These are phyloP conservation scores for Dermolepida albohirtum DNA, from an alignment of 2,888 invertebrate species.

Conservation along the genomic window DNA sequence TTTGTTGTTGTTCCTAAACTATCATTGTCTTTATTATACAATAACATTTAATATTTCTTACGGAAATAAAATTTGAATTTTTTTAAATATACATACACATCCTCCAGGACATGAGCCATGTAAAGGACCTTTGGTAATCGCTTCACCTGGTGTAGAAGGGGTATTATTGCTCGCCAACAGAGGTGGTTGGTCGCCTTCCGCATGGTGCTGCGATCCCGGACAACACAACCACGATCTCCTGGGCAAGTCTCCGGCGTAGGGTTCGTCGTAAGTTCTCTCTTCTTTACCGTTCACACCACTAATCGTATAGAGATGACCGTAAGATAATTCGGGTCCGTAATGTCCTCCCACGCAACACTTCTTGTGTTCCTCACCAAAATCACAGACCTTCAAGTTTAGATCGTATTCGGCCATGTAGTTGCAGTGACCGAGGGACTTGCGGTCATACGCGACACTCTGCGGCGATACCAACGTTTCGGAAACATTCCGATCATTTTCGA, in stretches of 20 bases:
- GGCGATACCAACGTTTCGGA: conserved; percentile 53
- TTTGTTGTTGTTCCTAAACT: no score
- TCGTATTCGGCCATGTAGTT: conserved; percentile 54
- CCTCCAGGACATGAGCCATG: conserved; percentile 56
- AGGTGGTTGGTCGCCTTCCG: conserved; percentile 60
- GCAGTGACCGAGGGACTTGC: conserved; percentile 53
- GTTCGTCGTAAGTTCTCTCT: conserved; percentile 65
- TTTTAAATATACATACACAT: conserved; percentile 57
- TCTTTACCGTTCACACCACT: conserved; percentile 63
- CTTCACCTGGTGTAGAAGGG: conserved; percentile 54
- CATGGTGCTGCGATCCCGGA: conserved; percentile 62
- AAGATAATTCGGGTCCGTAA: conserved; percentile 57
- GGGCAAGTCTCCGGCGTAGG: conserved; percentile 62
- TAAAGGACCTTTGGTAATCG: conserved; percentile 57
- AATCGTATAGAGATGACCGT: conserved; percentile 66
- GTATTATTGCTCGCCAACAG: conserved; percentile 56
- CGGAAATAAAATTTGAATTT: no score
- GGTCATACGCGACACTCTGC: conserved; percentile 50
- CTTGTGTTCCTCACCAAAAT: conserved; percentile 57
- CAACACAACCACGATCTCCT: conserved; percentile 67
- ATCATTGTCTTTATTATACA: no score
- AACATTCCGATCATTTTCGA: conserved; percentile 50
- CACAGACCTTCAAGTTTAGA: conserved; percentile 51
- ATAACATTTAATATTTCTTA: no score
- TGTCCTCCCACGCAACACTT: conserved; percentile 59